phyloP scores from a whole-genome alignment of 2,113 vertebrate genomes.

The Oryzias javanicus region DNA sequence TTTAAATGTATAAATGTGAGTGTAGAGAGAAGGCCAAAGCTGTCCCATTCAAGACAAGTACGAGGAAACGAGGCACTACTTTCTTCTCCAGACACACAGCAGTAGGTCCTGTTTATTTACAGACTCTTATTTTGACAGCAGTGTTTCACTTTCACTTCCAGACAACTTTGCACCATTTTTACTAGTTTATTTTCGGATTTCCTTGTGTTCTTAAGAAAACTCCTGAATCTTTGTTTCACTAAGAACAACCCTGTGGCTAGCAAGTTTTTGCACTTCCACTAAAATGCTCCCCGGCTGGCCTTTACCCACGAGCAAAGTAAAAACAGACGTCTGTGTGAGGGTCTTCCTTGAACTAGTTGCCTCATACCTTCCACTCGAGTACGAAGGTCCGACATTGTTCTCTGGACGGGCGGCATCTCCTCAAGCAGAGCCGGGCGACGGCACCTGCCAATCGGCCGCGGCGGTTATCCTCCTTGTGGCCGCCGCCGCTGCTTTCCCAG shows the following conservation, averaged over 20 bases:
- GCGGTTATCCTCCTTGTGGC: conserved; percentile 37
- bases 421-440: conserved; percentile 44
- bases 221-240: background rate
- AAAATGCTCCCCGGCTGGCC: conserved; percentile 26
- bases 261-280: conserved; percentile 39
- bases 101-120: background rate
- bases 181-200: too few relatives aligned
- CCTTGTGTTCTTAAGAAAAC: too few relatives aligned
- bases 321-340: background rate
- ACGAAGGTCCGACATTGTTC: conserved; percentile 90
- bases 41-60: too few relatives aligned
- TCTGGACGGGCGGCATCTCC: conserved; percentile 88
- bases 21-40: too few relatives aligned
- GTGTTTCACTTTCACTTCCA: background rate
- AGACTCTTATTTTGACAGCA: background rate
- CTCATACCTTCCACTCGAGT: conserved; percentile 87
- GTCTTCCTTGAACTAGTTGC: background rate
- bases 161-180: too few relatives aligned
- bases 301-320: conserved; percentile 10
- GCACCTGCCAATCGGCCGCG: conserved; percentile 78
- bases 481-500: conserved; percentile 22
- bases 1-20: too few relatives aligned
- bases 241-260: conserved; percentile 41
- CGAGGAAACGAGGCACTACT: too few relatives aligned
- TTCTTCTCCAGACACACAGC: too few relatives aligned